Evolutionary conservation across 2,888 invertebrate species (phyloP), one percentile per base, ranked within the genome.

Genomic region (Erebia ligea): DNA sequence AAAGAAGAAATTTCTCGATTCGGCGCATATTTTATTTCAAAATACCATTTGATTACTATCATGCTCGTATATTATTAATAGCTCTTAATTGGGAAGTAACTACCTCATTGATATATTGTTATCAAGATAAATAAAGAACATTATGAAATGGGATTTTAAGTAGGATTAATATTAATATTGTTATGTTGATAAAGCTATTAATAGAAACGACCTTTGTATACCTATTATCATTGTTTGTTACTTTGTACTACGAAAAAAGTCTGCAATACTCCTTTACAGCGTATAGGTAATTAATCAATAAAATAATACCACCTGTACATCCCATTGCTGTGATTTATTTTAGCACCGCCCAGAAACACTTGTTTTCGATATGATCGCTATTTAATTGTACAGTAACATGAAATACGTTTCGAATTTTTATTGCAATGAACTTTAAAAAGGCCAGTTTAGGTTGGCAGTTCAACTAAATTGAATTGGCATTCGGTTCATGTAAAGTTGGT

Each of bases 251-350:
- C 45, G 15, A 21, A 48, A 50, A 48, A 25, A 54, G 34, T 52
- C 10, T 52, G 54, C 54, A 64, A 34, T 11, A 13, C 64, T 13
- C 64, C 64, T 40, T 64, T 40, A 54, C 21, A 65, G 73, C 45
- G 64, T 71, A 74, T 34, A 34, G 6, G 34, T 34, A 34, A 34
- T 76, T 76, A 72, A 77, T 76, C 77, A 77, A 73, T 76, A 74
- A 75, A 66, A 63, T 71, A 66, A 70, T 68, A 67, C 73, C 74
- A 72, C 75, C 74, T 70, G 66, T 65, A 65, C 11, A 66, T 66
- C 34, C 54, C 65, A 68, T 65, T 62, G 61, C 68, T 66, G 59
- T 63, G 72, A 74, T 66, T 72, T 74, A 74, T 70, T 4, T 67
- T 40, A 58, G 72, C 67, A 54, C 68, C 72, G 70, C 74, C 74